Base-by-base conservation (phyloP, 2,113 vertebrate genomes). In the Strix aluco region DNA sequence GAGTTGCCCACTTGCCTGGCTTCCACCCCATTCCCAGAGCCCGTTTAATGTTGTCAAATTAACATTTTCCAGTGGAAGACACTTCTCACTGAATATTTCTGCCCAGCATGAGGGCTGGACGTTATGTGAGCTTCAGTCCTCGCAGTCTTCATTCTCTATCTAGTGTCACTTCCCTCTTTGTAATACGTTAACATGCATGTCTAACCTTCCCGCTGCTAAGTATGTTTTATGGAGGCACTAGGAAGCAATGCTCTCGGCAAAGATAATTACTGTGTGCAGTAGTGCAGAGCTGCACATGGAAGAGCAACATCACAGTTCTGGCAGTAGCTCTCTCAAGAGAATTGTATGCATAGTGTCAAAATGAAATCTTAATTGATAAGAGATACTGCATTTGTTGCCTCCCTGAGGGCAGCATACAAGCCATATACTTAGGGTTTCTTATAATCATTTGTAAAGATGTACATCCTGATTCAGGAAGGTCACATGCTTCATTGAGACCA, bases 241-340 rank as follows among this genome's bases (percentile, higher is more conserved):
- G 66, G 84, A 96, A 88, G 46, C 2, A 0, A 47, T 61, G 62
- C 67, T 66, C 67, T 73, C 49, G 22, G 62, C 63, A 81, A 70
- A 94, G 46, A 70, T 86, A 88, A 95, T 97, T 95, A 83, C n/a
- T 66, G 52, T 74, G 74, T 78, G 90, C 6, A 8, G 29, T 4
- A 78, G 75, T 32, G 55, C 81, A 73, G 74, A 95, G 91, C 79
- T 61, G 36, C 55, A 89, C 86, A 83, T 61, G 29, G 61, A 93
- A 57, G 9, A 86, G 49, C 86, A 85, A 17, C 66, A 46, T 47
- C 61, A 36, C 65, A 49, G 63, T 81, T 88, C 61, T 5, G 4
- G 88, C 92, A 90, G 42, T 5, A 86, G 70, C 15, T 9, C 25
- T 92, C 94, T 85, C 94, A 59, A 77, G 83, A 65, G 86, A 77